Percentiles rank a stretch among this genome's conserved stretches.
These are phyloP conservation scores for Gastrophysa polygoni DNA, from an alignment of 2,888 invertebrate species.

Conservation along the genomic window DNA sequence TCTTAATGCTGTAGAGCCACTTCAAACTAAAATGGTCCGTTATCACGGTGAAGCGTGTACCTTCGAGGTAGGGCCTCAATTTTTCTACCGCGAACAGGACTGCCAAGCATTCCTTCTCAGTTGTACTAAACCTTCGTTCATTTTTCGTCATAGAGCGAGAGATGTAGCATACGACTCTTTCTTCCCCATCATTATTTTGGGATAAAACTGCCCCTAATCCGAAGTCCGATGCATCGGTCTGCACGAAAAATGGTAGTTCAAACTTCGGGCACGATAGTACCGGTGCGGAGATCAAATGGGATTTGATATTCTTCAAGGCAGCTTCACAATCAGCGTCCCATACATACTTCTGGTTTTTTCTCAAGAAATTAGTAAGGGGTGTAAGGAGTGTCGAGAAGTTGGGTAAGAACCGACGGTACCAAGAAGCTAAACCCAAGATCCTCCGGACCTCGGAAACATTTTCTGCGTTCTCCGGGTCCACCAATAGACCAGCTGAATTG, in stretches of 20 bases:
- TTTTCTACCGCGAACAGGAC: constrained; percentile 25
- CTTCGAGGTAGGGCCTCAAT: constrained; percentile 3
- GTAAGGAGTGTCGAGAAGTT: constrained; percentile 29
- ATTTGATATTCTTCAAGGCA: constrained; percentile 22
- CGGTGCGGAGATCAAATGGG: constrained; percentile 22
- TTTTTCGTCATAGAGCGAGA: constrained; percentile 22
- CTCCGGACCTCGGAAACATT: not conserved
- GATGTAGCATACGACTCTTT: constrained; percentile 31
- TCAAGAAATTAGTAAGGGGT: constrained; percentile 21
- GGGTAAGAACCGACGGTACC: constrained; percentile 36
- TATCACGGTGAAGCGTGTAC: not conserved
- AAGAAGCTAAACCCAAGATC: constrained; percentile 30
- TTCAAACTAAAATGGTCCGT: constrained; percentile 8
- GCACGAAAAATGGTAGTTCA: constrained; percentile 29
- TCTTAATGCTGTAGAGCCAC: constrained; percentile 14
- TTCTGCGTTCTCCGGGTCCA: constrained; percentile 9
- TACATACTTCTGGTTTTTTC: constrained; percentile 15
- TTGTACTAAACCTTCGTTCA: constrained; percentile 29
- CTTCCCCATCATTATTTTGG: constrained; percentile 25
- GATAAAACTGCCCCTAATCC: not conserved
- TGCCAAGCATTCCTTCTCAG: constrained; percentile 30
- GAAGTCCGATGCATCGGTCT: constrained; percentile 35
- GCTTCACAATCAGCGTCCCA: constrained; percentile 11
- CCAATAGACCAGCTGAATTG: not conserved
- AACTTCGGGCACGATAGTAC: constrained; percentile 32